These are phyloP conservation scores for Bucorvus abyssinicus DNA, from an alignment of 2,797 vertebrate genomes.

Conservation along the genomic window DNA sequence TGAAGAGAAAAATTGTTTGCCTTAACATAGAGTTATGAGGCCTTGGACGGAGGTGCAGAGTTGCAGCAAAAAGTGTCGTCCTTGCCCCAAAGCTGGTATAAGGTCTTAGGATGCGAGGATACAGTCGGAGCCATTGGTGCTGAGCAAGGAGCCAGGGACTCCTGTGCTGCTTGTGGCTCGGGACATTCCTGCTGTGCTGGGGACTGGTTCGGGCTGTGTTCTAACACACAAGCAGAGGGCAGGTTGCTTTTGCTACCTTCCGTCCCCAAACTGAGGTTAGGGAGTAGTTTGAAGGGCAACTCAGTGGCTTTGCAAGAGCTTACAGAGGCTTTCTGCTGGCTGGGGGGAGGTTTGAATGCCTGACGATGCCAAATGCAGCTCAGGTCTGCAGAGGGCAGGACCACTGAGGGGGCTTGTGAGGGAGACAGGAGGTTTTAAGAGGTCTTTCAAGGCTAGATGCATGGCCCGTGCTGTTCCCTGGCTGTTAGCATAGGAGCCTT, in stretches of 20 bases:
- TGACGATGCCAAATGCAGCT: not conserved
- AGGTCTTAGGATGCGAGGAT: fast-evolving
- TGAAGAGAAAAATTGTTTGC: not conserved
- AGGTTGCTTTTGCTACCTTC: not conserved
- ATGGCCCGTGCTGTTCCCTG: fast-evolving
- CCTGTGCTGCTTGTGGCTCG: not conserved
- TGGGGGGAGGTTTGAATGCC: not conserved
- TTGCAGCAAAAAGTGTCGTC: not conserved
- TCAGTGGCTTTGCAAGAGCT: not conserved
- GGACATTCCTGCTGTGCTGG: not conserved
- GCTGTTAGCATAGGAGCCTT: not conserved
- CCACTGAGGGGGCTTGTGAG: not conserved
- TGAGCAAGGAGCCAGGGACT: not conserved
- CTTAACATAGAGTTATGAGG: not conserved
- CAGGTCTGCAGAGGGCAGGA: not conserved
- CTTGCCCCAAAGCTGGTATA: not conserved
- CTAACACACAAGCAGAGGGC: fast-evolving
- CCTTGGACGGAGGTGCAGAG: fast-evolving
- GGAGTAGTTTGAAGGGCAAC: not conserved
- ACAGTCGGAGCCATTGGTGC: no score
- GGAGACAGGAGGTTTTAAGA: not conserved
- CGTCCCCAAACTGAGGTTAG: not conserved
- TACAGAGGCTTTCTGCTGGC: not conserved
- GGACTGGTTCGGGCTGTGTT: not conserved
- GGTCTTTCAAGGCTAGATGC: not conserved